Conservation (phyloP, 2,113 vertebrate genomes). For the Cyphomyrus discorhynchus region DNA sequence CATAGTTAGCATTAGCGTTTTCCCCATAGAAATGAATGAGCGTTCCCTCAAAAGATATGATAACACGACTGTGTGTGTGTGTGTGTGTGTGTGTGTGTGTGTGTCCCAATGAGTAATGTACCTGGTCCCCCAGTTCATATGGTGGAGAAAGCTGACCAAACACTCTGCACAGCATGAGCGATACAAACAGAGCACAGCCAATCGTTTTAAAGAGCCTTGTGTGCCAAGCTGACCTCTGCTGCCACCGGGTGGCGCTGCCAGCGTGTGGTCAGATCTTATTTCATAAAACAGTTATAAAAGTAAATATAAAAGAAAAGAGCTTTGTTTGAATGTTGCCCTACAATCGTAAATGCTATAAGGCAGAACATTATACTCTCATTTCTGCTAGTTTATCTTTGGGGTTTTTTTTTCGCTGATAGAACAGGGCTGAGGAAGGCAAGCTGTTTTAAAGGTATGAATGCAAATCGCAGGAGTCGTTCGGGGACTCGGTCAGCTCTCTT, state of each 20-base stretch:
- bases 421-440: background rate
- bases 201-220: background rate
- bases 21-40: too few species aligned
- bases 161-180: background rate
- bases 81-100: background rate
- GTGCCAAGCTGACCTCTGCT: background rate
- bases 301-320: background rate
- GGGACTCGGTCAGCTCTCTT: background rate
- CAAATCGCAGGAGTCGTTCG: background rate
- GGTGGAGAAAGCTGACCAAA: background rate
- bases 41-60: too few species aligned
- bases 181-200: background rate
- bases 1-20: too few species aligned
- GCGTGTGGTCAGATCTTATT: background rate
- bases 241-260: background rate
- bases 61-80: background rate
- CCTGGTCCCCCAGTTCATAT: background rate
- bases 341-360: background rate
- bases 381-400: background rate
- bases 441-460: background rate
- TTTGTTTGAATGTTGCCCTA: background rate
- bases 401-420: background rate
- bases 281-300: background rate
- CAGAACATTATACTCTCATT: background rate
- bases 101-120: background rate